These are phyloP conservation scores for Tetragnatha versicolor DNA, from an alignment of 1,140 invertebrate species.

Conservation along the genomic window DNA sequence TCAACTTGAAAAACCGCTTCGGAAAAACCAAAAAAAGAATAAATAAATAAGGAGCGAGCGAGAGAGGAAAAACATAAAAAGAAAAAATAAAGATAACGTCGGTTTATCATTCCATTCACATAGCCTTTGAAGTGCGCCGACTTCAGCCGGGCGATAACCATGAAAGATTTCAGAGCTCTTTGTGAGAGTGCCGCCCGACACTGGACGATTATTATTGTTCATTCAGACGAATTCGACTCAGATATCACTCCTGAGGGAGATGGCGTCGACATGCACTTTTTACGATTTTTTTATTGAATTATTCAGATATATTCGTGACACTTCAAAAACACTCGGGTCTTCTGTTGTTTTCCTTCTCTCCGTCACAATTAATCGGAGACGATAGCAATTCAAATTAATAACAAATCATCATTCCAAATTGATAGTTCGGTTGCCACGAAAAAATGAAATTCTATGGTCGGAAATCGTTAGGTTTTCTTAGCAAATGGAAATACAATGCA, in stretches of 20 bases:
- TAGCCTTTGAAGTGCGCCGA: constrained; percentile 48
- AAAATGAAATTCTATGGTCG: too few species aligned
- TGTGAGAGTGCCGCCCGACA: constrained; percentile 44
- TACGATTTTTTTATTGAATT: background rate
- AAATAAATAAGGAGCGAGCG: constrained; percentile 8
- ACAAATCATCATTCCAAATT: too few species aligned
- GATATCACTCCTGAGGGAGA: constrained; percentile 50
- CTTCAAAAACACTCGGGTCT: too few species aligned
- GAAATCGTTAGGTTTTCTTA: too few species aligned
- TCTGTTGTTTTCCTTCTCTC: too few species aligned
- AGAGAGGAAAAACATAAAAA: constrained; percentile 20
- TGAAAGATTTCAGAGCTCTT: constrained; percentile 45
- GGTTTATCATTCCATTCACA: constrained; percentile 54
- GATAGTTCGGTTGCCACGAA: too few species aligned
- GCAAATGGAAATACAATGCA: too few species aligned
- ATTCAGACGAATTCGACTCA: constrained; percentile 48
- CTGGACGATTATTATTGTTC: constrained; percentile 53
- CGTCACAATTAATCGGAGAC: too few species aligned
- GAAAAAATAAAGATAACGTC: constrained; percentile 49
- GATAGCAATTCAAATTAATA: too few species aligned
- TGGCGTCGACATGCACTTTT: constrained; percentile 27
- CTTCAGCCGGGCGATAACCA: constrained; percentile 42
- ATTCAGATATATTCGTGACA: background rate
- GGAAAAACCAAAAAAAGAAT: constrained; percentile 33
- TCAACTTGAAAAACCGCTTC: constrained; percentile 54